Conservation (phyloP, 2,113 vertebrate genomes). For the Clupea harengus region DNA sequence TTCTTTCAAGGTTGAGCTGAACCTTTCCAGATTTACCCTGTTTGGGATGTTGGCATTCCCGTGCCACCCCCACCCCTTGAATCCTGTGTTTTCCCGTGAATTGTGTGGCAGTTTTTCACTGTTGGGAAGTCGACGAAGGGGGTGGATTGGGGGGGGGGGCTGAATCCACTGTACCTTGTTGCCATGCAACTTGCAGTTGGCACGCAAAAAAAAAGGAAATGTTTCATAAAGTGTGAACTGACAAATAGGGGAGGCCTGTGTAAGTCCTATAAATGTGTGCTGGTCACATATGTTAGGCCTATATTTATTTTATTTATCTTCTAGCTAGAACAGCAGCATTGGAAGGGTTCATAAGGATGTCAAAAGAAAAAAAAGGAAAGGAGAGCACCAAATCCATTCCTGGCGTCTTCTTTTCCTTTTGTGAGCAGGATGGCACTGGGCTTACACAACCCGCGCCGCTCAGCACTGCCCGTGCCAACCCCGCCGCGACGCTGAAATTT, state of each 20-base stretch:
- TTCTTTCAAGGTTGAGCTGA: conserved; percentile 1
- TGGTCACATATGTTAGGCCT: conserved; percentile 12
- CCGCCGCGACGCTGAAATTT: conserved; percentile 58
- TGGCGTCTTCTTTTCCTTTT: conserved; percentile 34
- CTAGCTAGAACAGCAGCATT: conserved; percentile 37
- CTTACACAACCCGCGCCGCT: conserved; percentile 10
- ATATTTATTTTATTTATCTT: conserved; percentile 37
- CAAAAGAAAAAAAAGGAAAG: background rate
- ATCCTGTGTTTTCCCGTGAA: conserved; percentile 61
- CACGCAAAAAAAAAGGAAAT: conserved; percentile 41
- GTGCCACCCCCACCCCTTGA: conserved; percentile 52
- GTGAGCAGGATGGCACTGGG: conserved; percentile 22
- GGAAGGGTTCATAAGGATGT: conserved; percentile 6
- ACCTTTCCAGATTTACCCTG: conserved; percentile 48
- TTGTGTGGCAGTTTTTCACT: conserved; percentile 49
- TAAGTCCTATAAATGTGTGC: conserved; percentile 18
- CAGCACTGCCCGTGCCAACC: conserved; percentile 48
- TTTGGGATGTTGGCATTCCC: conserved; percentile 64
- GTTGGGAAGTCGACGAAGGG: conserved; percentile 21
- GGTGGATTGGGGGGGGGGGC: conserved; percentile 32
- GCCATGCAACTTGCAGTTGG: conserved; percentile 61
- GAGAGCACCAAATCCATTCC: conserved; percentile 32
- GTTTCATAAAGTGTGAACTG: conserved; percentile 55
- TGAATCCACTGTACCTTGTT: conserved; percentile 50
- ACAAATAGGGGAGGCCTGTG: conserved; percentile 22